A percentile compares a stretch with the other conserved stretches of the same genome.
phyloP scores from a whole-genome alignment of 1,140 invertebrate species.

The Cotesia vestalis region DNA sequence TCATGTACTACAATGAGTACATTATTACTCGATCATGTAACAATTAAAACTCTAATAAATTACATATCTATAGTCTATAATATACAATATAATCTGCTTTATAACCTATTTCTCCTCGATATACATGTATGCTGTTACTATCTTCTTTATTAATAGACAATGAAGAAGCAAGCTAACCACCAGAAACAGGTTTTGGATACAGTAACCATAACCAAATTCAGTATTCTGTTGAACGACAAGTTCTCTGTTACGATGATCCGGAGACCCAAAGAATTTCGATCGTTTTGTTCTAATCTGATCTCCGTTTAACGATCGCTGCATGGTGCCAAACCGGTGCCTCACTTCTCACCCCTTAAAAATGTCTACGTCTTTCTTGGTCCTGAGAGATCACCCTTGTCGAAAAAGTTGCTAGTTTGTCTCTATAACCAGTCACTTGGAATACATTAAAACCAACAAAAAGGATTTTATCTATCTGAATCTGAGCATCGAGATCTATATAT shows the following conservation, averaged over 20 bases:
- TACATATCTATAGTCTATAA: too few relatives aligned
- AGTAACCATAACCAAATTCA: constrained; percentile 18
- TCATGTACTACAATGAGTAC: constrained; percentile 16
- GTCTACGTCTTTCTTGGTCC: constrained; percentile 12
- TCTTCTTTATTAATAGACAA: not conserved
- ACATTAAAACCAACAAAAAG: constrained; percentile 1
- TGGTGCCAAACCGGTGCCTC: constrained; percentile 43
- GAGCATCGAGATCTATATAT: too few relatives aligned
- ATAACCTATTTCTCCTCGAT: too few relatives aligned
- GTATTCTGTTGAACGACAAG: constrained; percentile 33
- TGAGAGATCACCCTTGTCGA: constrained; percentile 16
- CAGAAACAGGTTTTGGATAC: constrained; percentile 38
- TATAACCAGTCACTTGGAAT: constrained; percentile 1
- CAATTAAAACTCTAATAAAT: constrained; percentile 16
- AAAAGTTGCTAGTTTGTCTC: not conserved
- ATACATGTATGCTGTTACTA: too few relatives aligned
- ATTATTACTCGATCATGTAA: constrained; percentile 21
- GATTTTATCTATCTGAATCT: not conserved
- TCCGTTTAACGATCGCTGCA: constrained; percentile 44
- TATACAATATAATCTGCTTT: not conserved
- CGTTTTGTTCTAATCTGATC: constrained; percentile 46
- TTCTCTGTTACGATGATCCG: constrained; percentile 28
- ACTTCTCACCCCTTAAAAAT: constrained; percentile 24
- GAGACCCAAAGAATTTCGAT: constrained; percentile 39
- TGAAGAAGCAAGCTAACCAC: not conserved